Base-by-base conservation (phyloP, 2,888 invertebrate species). In the Drosophila formosana region DNA sequence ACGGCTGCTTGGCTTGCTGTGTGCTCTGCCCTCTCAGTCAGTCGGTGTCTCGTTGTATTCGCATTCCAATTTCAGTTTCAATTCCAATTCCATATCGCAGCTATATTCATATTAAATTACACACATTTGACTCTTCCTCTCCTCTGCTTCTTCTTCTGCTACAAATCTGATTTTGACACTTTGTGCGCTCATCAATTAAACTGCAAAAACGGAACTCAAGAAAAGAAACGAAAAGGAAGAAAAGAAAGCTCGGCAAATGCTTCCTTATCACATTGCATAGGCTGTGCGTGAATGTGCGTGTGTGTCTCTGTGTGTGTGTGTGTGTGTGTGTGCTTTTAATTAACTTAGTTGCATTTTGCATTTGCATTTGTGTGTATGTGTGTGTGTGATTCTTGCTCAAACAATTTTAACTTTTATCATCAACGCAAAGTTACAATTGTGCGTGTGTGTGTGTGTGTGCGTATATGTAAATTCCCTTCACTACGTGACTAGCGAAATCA, bases 41-140 rank as follows among this genome's bases (percentile, higher is more conserved):
- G 37, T 63, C 65, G 61, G 72, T 73, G 72, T 65, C 60, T 57
- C 56, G 45, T 25, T 25, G 23, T 45, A 45, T 18, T 45, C 23
- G 4, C 45, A 8, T 18, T 18, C 18, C 18, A 18, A 57, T 57
- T 57, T 26, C 56, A 47, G 46, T 57, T 74, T 34, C 56, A 47
- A 57, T 57, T 74, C 52, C 60, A 57, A 61, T 65, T 61, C 41
- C 37, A 50, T 56, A 56, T 46, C 52, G 55, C 49, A 50, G 71
- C 56, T 52, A 32, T 43, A 37, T 45, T 34, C 41, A 55, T 56
- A 76, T 73, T 71, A 62, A 71, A 76, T 72, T 76, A 58, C 71
- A 76, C 28, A 11, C 34, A 37, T 37, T 37, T 37, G n/a, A 37
- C 37, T 4, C 37, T 37, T 37, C 1, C n/a, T 37, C 37, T 7